Conservation (phyloP, 2,113 vertebrate genomes). For the Crotalus viridis region DNA sequence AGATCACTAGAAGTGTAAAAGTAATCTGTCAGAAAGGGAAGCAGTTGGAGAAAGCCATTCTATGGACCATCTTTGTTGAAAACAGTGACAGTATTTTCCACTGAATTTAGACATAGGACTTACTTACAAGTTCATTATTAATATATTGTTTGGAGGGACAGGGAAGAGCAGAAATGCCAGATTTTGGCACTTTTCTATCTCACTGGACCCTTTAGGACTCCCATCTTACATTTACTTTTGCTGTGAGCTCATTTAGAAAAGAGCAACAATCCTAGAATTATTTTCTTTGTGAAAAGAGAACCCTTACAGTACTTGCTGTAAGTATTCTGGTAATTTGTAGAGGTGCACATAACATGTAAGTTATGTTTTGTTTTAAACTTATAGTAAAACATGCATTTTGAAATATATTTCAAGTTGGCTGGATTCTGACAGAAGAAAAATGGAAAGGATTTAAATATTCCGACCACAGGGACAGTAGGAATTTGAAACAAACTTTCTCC, state of each 20-base stretch:
- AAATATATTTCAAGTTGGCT: background rate
- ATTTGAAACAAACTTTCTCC: background rate
- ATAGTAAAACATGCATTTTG: background rate
- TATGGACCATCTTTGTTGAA: background rate
- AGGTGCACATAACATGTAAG: background rate
- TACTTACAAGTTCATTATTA: background rate
- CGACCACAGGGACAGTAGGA: background rate
- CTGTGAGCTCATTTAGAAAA: background rate
- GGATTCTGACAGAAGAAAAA: background rate
- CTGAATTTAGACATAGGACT: background rate
- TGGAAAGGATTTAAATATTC: background rate
- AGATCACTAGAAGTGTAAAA: background rate
- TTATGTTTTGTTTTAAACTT: background rate
- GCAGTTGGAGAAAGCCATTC: background rate
- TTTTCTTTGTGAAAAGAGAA: background rate
- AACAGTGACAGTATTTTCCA: background rate
- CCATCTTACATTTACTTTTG: background rate
- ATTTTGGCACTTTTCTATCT: slow-evolving; percentile 1
- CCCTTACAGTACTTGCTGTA: background rate
- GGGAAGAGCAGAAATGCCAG: background rate
- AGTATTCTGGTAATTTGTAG: background rate
- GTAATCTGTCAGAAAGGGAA: background rate
- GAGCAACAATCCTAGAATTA: background rate
- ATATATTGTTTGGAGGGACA: background rate
- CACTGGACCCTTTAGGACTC: slow-evolving; percentile 8